Evolutionary conservation across 2,113 vertebrate species (phyloP).

Genomic region (Eurypyga helias): DNA sequence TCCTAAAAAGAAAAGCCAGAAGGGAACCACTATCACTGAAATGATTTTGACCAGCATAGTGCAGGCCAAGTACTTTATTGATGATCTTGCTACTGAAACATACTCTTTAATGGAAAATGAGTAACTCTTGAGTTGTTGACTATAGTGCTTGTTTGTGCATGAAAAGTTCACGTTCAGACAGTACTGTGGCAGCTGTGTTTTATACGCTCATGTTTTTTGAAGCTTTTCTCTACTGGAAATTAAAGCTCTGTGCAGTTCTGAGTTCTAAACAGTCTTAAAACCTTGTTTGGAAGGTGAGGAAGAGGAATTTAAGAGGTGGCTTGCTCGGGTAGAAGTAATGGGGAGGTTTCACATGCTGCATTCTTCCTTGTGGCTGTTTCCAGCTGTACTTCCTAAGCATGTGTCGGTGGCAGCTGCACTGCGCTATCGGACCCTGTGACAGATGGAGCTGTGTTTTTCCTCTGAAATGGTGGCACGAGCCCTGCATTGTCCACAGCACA

Average conservation of each 20-base stretch:
- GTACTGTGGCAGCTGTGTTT: rapidly evolving
- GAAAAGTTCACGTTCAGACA: neutral
- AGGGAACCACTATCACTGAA: neutral
- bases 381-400: conserved; percentile 15
- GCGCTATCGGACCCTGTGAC: conserved; percentile 23
- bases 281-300: neutral
- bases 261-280: neutral
- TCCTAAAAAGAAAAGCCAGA: neutral
- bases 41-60: neutral
- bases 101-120: neutral
- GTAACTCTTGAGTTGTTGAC: neutral
- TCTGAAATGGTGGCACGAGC: conserved; percentile 23
- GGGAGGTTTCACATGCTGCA: neutral
- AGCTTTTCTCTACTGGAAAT: neutral
- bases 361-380: conserved; percentile 36
- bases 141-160: neutral
- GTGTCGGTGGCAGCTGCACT: conserved; percentile 53
- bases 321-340: neutral
- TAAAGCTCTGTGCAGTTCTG: neutral
- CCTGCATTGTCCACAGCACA: neutral
- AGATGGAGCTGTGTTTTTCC: conserved; percentile 46
- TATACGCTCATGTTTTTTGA: neutral
- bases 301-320: neutral
- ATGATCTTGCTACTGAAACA: neutral
- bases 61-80: neutral